These are phyloP conservation scores for Diogma glabrata DNA, from an alignment of 2,888 invertebrate species.

Conservation along the genomic window DNA sequence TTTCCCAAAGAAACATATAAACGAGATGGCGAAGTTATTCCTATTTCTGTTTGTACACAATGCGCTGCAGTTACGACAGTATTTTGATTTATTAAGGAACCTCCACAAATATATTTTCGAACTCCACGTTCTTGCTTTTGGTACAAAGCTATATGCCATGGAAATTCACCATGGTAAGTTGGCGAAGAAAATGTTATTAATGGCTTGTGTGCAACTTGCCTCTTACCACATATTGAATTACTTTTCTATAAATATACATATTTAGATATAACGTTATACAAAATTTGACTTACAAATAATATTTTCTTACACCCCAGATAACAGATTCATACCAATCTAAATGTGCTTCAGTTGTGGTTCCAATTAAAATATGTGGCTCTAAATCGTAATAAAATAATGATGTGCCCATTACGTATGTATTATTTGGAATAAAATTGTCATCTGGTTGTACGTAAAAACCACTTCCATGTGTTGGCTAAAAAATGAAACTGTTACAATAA, in stretches of 20 bases:
- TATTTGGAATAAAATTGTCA: background rate
- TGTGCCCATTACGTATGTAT: background rate
- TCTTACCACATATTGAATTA: slow-evolving; percentile 4
- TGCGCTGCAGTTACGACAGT: slow-evolving; percentile 30
- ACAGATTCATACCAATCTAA: no score
- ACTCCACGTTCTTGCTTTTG: background rate
- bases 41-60: slow-evolving; percentile 25
- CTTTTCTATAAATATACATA: no score
- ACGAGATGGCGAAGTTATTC: slow-evolving; percentile 25
- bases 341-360: background rate
- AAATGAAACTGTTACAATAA: no score
- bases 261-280: no score
- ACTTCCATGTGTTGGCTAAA: slow-evolving; percentile 3
- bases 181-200: slow-evolving; percentile 31
- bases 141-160: slow-evolving; percentile 35
- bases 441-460: background rate
- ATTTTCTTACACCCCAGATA: no score
- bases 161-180: slow-evolving; percentile 35
- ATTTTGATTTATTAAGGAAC: slow-evolving; percentile 30
- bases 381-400: slow-evolving; percentile 3
- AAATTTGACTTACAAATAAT: no score
- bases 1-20: slow-evolving; percentile 32
- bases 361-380: background rate
- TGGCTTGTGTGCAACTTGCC: slow-evolving; percentile 3
- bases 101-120: slow-evolving; percentile 29